Evolutionary conservation across 1,140 invertebrate species (phyloP).

Genomic region (Linepithema humile): DNA sequence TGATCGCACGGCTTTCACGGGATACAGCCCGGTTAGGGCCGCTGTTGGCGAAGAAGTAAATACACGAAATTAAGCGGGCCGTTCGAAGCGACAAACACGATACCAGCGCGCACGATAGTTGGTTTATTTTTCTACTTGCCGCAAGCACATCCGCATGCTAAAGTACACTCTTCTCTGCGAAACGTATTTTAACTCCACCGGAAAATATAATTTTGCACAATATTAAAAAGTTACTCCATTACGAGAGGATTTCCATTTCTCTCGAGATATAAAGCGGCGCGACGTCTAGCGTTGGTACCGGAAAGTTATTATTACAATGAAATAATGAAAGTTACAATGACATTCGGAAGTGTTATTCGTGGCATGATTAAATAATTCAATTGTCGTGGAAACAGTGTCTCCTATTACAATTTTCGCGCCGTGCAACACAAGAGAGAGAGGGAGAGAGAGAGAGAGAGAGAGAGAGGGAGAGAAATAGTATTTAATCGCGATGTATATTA

Average conservation of each 20-base stretch:
- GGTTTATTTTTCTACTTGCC: not conserved
- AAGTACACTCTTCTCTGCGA: not conserved
- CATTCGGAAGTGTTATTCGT: conserved; percentile 31
- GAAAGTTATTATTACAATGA: conserved; percentile 29
- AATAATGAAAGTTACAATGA: conserved; percentile 44
- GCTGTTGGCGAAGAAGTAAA: conserved; percentile 6
- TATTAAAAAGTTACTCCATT: conserved; percentile 51
- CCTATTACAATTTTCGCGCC: not conserved
- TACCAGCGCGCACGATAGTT: not conserved
- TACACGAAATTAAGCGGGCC: conserved; percentile 38
- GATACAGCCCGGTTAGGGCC: not conserved
- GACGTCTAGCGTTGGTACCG: conserved; percentile 11
- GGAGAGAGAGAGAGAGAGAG: no score
- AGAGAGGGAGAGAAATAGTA: not conserved
- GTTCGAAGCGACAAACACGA: not conserved
- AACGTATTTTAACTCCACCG: not conserved
- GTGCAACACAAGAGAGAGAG: not conserved
- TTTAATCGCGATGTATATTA: conserved; percentile 18
- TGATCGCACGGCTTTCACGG: conserved; percentile 32
- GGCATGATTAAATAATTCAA: conserved; percentile 46
- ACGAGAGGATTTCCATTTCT: conserved; percentile 39
- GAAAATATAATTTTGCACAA: conserved; percentile 30
- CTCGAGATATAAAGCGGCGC: not conserved
- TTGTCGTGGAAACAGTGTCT: not conserved
- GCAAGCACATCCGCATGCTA: not conserved